A percentile compares a stretch with the other conserved stretches of the same genome.
phyloP scores from a whole-genome alignment of 2,113 vertebrate genomes.

The Pterocles burchelli region DNA sequence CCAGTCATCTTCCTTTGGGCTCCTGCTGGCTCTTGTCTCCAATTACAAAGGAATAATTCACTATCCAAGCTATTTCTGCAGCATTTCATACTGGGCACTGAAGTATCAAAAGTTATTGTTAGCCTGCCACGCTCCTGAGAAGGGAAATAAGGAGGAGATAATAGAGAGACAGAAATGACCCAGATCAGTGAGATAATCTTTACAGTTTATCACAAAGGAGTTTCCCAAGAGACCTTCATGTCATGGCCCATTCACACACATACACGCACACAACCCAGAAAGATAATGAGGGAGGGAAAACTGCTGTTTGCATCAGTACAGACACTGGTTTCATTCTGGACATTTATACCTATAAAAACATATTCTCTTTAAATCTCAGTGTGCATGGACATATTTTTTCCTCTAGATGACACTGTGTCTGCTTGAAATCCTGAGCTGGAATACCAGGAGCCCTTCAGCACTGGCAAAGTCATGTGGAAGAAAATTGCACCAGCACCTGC shows the following conservation, averaged over 20 bases:
- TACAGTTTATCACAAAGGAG: constrained; percentile 39
- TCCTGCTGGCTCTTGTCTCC: constrained; percentile 52
- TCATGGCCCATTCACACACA: neutral
- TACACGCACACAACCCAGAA: neutral
- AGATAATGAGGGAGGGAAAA: constrained; percentile 1
- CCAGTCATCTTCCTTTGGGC: constrained; percentile 43
- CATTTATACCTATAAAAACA: neutral
- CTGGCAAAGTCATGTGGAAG: constrained; percentile 19
- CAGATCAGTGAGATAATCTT: constrained; percentile 19
- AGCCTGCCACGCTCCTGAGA: neutral
- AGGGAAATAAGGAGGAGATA: constrained; percentile 35
- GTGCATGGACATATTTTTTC: constrained; percentile 3
- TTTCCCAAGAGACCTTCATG: constrained; percentile 33
- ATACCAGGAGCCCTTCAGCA: constrained; percentile 8
- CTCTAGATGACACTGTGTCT: constrained; percentile 70
- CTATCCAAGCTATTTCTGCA: constrained; percentile 36
- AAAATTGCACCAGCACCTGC: constrained; percentile 43
- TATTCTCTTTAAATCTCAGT: neutral
- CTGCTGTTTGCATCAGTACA: neutral
- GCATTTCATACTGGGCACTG: constrained; percentile 43
- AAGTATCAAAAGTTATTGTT: constrained; percentile 53
- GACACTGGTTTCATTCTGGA: neutral
- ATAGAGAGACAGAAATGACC: constrained; percentile 34
- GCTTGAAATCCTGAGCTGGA: constrained; percentile 25
- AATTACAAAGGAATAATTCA: constrained; percentile 63